Conservation (phyloP, 2,797 vertebrate genomes). For the Labeo calbasu region DNA sequence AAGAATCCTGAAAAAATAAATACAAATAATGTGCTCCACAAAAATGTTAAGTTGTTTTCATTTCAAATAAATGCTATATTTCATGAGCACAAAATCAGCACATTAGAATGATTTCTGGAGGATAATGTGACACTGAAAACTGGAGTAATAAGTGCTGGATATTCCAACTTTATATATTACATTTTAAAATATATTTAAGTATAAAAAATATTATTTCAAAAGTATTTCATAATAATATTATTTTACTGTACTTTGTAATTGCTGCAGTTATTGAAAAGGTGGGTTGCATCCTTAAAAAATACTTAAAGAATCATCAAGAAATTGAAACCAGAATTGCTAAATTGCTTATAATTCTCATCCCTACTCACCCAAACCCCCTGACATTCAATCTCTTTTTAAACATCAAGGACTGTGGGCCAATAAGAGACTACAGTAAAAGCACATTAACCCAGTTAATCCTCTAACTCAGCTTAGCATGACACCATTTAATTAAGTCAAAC, state of each 20-base stretch:
- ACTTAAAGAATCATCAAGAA: background rate
- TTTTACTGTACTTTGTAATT: too few relatives aligned
- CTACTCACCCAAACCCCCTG: background rate
- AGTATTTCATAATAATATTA: too few relatives aligned
- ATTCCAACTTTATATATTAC: too few relatives aligned
- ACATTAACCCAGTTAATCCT: constrained; percentile 60
- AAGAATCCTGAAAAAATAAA: background rate
- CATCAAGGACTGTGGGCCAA: constrained; percentile 58
- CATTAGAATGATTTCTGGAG: background rate
- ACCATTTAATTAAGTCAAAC: constrained; percentile 66
- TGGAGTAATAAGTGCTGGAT: background rate
- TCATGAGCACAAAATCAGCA: background rate
- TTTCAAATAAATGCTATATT: too few relatives aligned
- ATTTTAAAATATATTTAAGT: too few relatives aligned
- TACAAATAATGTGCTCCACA: too few relatives aligned
- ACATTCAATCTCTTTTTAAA: constrained; percentile 56
- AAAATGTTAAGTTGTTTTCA: background rate
- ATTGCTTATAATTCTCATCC: background rate
- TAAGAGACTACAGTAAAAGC: constrained; percentile 63
- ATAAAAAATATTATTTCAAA: too few relatives aligned
- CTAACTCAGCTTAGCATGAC: constrained; percentile 67
- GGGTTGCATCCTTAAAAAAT: background rate
- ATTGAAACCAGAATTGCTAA: background rate
- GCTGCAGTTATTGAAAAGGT: background rate
- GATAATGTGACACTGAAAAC: background rate